These are phyloP conservation scores for Amphipoea lucens DNA, from an alignment of 2,888 invertebrate species.

Conservation along the genomic window DNA sequence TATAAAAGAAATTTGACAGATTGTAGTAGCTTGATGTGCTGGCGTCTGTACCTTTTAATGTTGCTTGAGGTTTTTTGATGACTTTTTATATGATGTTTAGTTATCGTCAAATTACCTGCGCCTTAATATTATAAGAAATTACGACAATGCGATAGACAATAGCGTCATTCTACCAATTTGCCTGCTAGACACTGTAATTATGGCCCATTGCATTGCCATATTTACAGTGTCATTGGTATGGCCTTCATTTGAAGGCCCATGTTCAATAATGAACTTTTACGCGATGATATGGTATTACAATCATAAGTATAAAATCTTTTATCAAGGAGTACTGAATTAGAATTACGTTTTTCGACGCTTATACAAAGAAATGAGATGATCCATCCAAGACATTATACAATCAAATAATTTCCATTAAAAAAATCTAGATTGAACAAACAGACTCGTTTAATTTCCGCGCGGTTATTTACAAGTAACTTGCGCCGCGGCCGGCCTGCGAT, in stretches of 20 bases:
- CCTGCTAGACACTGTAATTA: neutral
- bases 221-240: too few species aligned
- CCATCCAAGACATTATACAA: neutral
- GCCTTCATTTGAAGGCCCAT: neutral
- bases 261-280: neutral
- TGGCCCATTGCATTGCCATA: too few species aligned
- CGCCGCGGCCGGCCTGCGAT: constrained; percentile 59
- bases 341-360: neutral
- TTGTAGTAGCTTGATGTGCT: too few species aligned
- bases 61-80: neutral
- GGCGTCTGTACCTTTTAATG: neutral
- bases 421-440: constrained; percentile 43
- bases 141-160: neutral
- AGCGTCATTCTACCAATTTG: neutral
- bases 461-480: constrained; percentile 57
- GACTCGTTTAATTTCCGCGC: constrained; percentile 46
- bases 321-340: neutral
- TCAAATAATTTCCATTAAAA: constrained; percentile 44
- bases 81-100: neutral
- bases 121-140: neutral
- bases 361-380: neutral
- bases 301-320: neutral
- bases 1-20: too few species aligned
- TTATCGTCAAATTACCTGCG: neutral
- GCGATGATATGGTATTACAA: neutral